phyloP scores from a whole-genome alignment of 1,140 invertebrate genomes.

The Drosophila lini region DNA sequence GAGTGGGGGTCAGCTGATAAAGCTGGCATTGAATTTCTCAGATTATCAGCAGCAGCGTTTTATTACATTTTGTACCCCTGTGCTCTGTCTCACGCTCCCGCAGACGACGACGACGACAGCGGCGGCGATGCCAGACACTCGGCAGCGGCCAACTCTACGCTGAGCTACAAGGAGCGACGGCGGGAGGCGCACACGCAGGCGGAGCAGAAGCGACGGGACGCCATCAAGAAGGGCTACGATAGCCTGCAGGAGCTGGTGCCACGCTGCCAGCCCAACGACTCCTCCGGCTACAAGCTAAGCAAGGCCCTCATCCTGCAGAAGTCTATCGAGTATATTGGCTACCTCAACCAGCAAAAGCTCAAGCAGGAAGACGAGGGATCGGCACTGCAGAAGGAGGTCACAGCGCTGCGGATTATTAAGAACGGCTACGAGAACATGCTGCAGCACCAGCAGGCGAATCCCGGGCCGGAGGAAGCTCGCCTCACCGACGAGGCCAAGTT shows the following conservation, averaged over 20 bases:
- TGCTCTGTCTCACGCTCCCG: constrained; percentile 27
- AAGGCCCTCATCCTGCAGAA: constrained; percentile 98
- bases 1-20: constrained; percentile 55
- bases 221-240: constrained; percentile 98
- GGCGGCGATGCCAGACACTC: constrained; percentile 85
- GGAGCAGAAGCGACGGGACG: constrained; percentile 98
- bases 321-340: constrained; percentile 96
- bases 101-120: constrained; percentile 92
- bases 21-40: constrained; percentile 55
- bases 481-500: constrained; percentile 98
- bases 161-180: constrained; percentile 96
- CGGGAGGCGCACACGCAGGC: constrained; percentile 98
- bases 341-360: constrained; percentile 94
- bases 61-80: constrained; percentile 45
- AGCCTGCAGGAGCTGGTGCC: constrained; percentile 96
- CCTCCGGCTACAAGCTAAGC: constrained; percentile 96
- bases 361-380: constrained; percentile 97
- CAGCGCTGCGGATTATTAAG: constrained; percentile 96
- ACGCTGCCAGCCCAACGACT: constrained; percentile 92
- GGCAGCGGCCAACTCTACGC: constrained; percentile 84
- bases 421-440: constrained; percentile 98
- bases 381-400: constrained; percentile 96
- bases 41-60: constrained; percentile 56
- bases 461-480: constrained; percentile 92
- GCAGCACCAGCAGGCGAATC: constrained; percentile 97